Base-by-base conservation (phyloP, 2,113 vertebrate genomes). In the Oreochromis tanganicae region DNA sequence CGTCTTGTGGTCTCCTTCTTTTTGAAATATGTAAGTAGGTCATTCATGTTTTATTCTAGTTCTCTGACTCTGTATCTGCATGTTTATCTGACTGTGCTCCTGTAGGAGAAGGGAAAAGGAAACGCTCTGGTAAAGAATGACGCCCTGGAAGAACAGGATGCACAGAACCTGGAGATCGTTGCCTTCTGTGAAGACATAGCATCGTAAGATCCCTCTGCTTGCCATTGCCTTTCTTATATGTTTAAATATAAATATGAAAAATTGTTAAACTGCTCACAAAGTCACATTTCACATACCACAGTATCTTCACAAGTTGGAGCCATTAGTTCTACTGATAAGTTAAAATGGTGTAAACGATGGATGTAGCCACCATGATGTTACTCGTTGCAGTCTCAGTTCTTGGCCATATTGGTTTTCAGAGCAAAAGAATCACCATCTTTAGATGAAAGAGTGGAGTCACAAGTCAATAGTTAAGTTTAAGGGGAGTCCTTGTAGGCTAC, bases 141-240 rank as follows among this genome's bases (percentile, higher is more conserved):
- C 12, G 90, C 96, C 92, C 95, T 97, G 89, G 97, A 96, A 83
- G 97, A 97, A 90, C 66, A 81, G 84, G 97, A 98, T 85, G 96
- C 97, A 92, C 97, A 98, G 93, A 98, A 98, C 92, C 96, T 97
- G 92, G 98, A 99, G 82, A 96, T 98, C 85, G 95, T 97, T 91
- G 97, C 97, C 92, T 99, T 99, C 97, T 98, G 97, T 97, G 95
- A 97, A 94, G 97, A 97, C 84, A 88, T 99, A 91, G 94, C 91
- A 3, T 96, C 95, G 98, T 99, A 98, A 98, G 96, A 82, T 32
- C 24, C 8, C 50, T 57, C 24, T 80, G n/a, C 3, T 9, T 36
- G 73, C 6, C 38, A 9, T 63, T 6, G 14, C 17, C 6, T 71
- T 16, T 13, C 12, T 46, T 36, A 24, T 54, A 55, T 54, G 32